These are phyloP conservation scores for Channa maculata DNA, from an alignment of 2,113 vertebrate genomes.

Conservation along the genomic window DNA sequence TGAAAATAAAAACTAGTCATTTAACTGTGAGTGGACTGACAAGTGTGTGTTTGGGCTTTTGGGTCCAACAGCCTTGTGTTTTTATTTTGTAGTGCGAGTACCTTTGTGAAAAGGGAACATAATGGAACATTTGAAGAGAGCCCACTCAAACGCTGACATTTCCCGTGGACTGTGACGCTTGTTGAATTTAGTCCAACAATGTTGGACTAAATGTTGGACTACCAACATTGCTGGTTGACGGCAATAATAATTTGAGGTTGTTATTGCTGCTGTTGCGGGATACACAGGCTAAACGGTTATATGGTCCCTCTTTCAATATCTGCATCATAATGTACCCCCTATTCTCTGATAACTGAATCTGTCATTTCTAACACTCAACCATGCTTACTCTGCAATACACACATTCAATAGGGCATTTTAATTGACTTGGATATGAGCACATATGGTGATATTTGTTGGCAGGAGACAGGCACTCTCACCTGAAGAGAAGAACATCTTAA, in stretches of 20 bases:
- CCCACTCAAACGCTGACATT: conserved; percentile 48
- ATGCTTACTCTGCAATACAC: not conserved
- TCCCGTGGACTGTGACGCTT: conserved; percentile 16
- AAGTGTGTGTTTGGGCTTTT: conserved; percentile 34
- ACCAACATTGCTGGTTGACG: not conserved
- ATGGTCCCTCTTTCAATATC: not conserved
- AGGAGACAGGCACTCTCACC: conserved; percentile 12
- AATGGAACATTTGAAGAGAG: conserved; percentile 44
- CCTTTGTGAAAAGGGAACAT: conserved; percentile 44
- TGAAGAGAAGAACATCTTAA: conserved; percentile 6
- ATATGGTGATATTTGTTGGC: not conserved
- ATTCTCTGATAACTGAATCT: not conserved
- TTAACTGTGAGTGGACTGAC: conserved; percentile 39
- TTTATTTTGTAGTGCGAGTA: conserved; percentile 30
- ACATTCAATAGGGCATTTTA: not conserved
- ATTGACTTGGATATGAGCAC: not conserved
- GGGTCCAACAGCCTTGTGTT: conserved; percentile 16
- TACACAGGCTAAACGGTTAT: not conserved
- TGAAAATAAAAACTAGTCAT: conserved; percentile 40
- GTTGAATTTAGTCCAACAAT: conserved; percentile 7
- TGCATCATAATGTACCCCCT: not conserved
- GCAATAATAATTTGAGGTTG: not conserved
- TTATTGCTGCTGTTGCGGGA: not conserved
- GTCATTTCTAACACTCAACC: not conserved
- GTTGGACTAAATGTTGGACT: not conserved